Evolutionary conservation across 1,140 invertebrate genomes (phyloP).

Genomic region (Drosophila kikkawai): DNA sequence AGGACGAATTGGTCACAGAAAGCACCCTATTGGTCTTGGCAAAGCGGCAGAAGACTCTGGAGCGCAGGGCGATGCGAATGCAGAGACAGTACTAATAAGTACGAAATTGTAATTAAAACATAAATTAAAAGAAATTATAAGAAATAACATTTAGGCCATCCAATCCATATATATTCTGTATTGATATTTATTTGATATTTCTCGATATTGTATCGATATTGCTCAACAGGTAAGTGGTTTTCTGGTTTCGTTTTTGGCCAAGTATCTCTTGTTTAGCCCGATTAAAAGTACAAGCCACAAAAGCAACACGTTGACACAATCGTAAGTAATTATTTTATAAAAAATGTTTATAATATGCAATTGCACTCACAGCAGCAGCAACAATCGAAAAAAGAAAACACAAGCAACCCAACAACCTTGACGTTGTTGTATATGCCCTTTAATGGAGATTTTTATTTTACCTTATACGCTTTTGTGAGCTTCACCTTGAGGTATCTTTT

Average conservation of each 20-base stretch:
- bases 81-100: no score
- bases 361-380: constrained; percentile 28
- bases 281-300: constrained; percentile 7
- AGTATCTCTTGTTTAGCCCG: constrained; percentile 10
- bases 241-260: constrained; percentile 14
- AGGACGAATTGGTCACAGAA: no score
- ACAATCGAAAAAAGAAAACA: constrained; percentile 10
- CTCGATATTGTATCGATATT: no score
- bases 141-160: no score
- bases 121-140: no score
- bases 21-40: no score
- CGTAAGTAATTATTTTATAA: constrained; percentile 32
- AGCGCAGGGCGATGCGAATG: no score
- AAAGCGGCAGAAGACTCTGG: no score
- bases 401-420: constrained; percentile 33
- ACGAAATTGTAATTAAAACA: no score
- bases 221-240: constrained; percentile 23
- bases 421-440: constrained; percentile 38
- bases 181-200: neutral
- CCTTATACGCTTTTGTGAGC: constrained; percentile 21
- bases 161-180: no score
- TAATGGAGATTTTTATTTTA: constrained; percentile 41
- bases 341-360: constrained; percentile 36
- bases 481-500: constrained; percentile 41
- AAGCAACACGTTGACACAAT: constrained; percentile 31